Conservation (phyloP, 2,113 vertebrate genomes). For the Grallaria varia region DNA sequence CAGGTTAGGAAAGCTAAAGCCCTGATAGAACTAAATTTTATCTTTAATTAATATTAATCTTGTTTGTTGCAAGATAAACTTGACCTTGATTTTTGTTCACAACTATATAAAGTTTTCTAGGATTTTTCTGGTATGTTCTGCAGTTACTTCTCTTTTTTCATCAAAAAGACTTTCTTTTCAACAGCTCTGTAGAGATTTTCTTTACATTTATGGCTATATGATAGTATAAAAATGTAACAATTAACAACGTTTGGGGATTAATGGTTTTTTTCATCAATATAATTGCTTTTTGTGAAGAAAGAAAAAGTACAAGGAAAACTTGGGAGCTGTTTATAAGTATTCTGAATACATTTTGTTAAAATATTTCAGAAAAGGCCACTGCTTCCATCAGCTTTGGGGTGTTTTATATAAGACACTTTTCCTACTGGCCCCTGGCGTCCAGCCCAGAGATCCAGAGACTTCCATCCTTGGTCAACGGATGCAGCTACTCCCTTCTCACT, state of each 20-base stretch:
- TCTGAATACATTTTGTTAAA: not conserved
- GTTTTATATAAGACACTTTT: not conserved
- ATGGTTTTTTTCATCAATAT: slow-evolving; percentile 9
- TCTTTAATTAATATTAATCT: slow-evolving; percentile 15
- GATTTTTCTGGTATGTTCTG: not conserved
- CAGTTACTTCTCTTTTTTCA: not conserved
- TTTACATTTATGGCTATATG: not conserved
- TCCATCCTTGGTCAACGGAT: rapidly evolving
- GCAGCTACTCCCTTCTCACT: not conserved
- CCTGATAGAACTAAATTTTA: not conserved
- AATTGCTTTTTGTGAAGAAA: slow-evolving; percentile 3
- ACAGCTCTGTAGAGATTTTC: not conserved
- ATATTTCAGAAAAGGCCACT: not conserved
- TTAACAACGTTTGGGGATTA: slow-evolving; percentile 25
- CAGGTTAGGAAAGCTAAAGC: not conserved
- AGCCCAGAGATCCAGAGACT: not conserved
- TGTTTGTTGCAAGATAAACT: not conserved
- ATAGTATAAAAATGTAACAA: not conserved
- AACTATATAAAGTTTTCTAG: not conserved
- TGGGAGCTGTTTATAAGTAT: not conserved
- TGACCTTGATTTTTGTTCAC: not conserved
- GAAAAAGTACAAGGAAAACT: not conserved
- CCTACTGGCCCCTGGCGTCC: rapidly evolving
- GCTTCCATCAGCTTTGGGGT: not conserved
- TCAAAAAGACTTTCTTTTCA: not conserved